phyloP scores from a whole-genome alignment of 2,888 invertebrate genomes.

The Lasiommata megera region DNA sequence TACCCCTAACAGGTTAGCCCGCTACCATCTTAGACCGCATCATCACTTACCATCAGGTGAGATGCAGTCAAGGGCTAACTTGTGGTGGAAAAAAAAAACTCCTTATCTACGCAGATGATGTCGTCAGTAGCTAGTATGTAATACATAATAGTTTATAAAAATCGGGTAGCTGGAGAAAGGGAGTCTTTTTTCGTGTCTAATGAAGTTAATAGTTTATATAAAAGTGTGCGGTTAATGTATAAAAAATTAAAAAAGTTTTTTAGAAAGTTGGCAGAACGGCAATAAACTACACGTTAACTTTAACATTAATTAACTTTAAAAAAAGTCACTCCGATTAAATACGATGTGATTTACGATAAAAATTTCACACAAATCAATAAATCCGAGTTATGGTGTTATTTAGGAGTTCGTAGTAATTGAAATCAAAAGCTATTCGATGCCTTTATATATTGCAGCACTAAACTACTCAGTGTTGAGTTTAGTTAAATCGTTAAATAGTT shows the following conservation, averaged over 20 bases:
- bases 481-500: slow-evolving; percentile 1
- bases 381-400: neutral
- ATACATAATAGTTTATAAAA: no score
- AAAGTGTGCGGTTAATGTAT: neutral
- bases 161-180: neutral
- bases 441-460: neutral
- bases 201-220: neutral
- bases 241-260: neutral
- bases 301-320: no score
- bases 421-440: neutral
- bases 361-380: neutral
- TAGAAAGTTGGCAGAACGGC: no score
- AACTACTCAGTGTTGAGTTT: neutral
- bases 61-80: no score
- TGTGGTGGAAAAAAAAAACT: no score
- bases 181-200: neutral
- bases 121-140: no score
- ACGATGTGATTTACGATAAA: neutral
- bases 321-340: neutral
- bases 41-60: no score
- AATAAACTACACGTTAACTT: no score
- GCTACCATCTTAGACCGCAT: no score
- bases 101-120: no score
- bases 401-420: neutral
- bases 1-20: no score